Evolutionary conservation across 2,888 invertebrate species (phyloP).

Genomic region (Ichneumoninae sp.): DNA sequence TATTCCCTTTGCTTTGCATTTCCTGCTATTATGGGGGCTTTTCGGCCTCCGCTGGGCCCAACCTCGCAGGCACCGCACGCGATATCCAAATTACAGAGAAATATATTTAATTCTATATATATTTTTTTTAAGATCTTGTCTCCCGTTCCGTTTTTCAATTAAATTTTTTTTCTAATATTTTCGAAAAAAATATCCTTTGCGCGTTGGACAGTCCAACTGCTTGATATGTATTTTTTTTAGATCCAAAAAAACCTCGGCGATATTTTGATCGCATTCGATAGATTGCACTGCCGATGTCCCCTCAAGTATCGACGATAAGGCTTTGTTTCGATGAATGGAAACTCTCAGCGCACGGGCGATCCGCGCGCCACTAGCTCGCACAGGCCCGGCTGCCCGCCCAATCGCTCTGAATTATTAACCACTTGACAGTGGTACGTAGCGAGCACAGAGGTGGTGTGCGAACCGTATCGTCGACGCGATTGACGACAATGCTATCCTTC

Average conservation of each 20-base stretch:
- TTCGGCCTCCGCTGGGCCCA: slow-evolving; percentile 25
- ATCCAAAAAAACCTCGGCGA: not conserved
- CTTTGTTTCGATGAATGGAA: slow-evolving; percentile 53
- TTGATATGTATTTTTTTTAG: not conserved
- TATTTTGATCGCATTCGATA: slow-evolving; percentile 11
- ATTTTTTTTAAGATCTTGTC: slow-evolving; percentile 21
- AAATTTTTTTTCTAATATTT: not conserved
- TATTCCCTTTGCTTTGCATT: slow-evolving; percentile 66
- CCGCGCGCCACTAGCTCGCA: not conserved
- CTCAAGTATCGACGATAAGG: not conserved
- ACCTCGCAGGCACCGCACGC: slow-evolving; percentile 53
- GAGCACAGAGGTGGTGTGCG: slow-evolving; percentile 22
- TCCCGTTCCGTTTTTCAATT: not conserved
- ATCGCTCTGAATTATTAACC: slow-evolving; percentile 71
- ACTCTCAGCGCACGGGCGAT: slow-evolving; percentile 7
- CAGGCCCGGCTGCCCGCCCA: slow-evolving; percentile 55
- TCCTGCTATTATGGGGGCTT: slow-evolving; percentile 51
- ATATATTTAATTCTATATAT: slow-evolving; percentile 16
- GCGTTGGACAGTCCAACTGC: not conserved
- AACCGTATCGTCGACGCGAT: slow-evolving; percentile 46
- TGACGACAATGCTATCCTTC: slow-evolving; percentile 26
- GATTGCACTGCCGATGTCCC: not conserved
- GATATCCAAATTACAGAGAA: slow-evolving; percentile 54
- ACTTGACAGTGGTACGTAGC: slow-evolving; percentile 63
- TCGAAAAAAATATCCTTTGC: not conserved